A percentile compares a stretch with the other conserved stretches of the same genome.
Conservation (phyloP, 1,140 invertebrate species). For the Ips nitidus region DNA sequence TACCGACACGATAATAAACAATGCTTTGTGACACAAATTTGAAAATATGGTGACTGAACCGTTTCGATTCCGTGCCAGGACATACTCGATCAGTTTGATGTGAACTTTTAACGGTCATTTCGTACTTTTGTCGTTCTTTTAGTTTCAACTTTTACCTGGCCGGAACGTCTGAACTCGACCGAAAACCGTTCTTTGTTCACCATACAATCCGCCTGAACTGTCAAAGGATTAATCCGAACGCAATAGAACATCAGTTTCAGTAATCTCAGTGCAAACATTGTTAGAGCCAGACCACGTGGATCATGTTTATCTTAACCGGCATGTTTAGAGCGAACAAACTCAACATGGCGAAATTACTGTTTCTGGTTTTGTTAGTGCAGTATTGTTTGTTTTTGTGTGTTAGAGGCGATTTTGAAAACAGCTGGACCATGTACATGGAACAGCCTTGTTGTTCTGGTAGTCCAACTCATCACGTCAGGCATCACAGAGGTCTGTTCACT, state of each 20-base stretch:
- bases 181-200: too few species aligned
- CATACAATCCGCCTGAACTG: too few species aligned
- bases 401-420: slow-evolving; percentile 51
- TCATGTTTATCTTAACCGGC: slow-evolving; percentile 21
- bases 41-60: slow-evolving; percentile 27
- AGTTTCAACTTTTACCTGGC: too few species aligned
- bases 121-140: too few species aligned
- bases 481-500: slow-evolving; percentile 49
- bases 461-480: slow-evolving; percentile 50
- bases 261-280: slow-evolving; percentile 4
- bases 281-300: slow-evolving; percentile 17
- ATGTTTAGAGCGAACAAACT: slow-evolving; percentile 9
- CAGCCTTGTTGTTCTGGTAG: slow-evolving; percentile 50
- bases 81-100: neutral
- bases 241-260: neutral
- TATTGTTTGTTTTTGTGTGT: slow-evolving; percentile 41
- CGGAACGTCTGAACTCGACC: too few species aligned
- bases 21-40: slow-evolving; percentile 21
- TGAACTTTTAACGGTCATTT: too few species aligned
- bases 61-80: slow-evolving; percentile 19
- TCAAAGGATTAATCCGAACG: neutral
- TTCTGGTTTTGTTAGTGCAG: slow-evolving; percentile 17
- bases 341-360: slow-evolving; percentile 23
- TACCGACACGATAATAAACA: slow-evolving; percentile 28
- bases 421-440: slow-evolving; percentile 53